Evolutionary conservation across 2,888 invertebrate genomes (phyloP), one percentile per base, ranked within the genome.

Genomic region (Hermodice carunculata): DNA sequence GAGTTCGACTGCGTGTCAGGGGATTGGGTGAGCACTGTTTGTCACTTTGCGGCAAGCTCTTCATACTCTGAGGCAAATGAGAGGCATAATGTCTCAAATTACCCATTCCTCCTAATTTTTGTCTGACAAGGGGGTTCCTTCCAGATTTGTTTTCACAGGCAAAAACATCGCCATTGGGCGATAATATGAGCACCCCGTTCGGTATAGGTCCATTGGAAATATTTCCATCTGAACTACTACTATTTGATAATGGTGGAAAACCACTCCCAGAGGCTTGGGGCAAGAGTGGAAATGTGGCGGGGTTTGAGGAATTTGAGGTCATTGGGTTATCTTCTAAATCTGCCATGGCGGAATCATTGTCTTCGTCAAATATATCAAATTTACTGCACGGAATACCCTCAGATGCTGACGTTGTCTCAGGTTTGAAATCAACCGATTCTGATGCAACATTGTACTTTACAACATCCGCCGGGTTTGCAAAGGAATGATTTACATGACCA

Each of bases 41-140:
- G 29, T 67, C 65, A 46, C 69, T 68, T 28, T 63, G 24, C 26
- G 72, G 74, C 48, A 71, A 46, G 24, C 67, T 67, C 48, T 67
- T 67, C 64, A 64, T 51, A 26, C 46, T 60, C 29, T 51, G 57
- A 42, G 63, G 63, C 29, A 66, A 46, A 54, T 54, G 62, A 11
- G 61, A 48, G 17, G 64, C 48, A 51, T 66, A 56, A 34, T 64
- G 51, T 19, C 57, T 59, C 17, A 53, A 61, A 52, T 67, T 62
- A 14, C 44, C 44, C 26, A 60, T 43, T 14, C n/a, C n/a, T n/a
- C n/a, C n/a, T n/a, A 62, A 44, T 19, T 66, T 64, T 11, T 57
- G 64, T 14, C 61, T 44, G 22, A 64, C 61, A 24, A 64, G 22
- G 17, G 65, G 40, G 46, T 61, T 67, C 19, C 51, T 64, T 5